Evolutionary conservation across 2,797 vertebrate species (phyloP).

Genomic region (Poecilia picta): DNA sequence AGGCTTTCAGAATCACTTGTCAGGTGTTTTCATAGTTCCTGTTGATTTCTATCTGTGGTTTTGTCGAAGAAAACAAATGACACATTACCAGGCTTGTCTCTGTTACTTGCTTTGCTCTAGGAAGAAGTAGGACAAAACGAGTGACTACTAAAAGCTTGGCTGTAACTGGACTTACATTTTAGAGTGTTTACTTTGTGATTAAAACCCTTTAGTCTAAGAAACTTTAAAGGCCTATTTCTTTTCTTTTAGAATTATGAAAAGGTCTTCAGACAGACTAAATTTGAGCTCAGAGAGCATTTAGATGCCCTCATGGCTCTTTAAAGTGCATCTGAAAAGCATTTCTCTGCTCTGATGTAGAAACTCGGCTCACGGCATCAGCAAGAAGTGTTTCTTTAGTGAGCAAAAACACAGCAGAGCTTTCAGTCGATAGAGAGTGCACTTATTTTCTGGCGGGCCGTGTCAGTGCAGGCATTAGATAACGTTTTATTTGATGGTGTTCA

Average conservation of each 20-base stretch:
- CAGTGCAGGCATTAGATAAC: constrained; percentile 77
- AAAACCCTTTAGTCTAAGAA: background rate
- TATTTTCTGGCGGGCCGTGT: constrained; percentile 63
- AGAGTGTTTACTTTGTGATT: background rate
- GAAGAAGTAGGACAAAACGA: background rate
- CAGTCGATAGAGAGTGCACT: constrained; percentile 59
- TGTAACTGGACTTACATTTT: background rate
- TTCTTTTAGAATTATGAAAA: constrained; percentile 34
- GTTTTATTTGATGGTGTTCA: constrained; percentile 77
- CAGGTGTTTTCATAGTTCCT: background rate
- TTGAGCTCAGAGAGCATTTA: constrained; percentile 21
- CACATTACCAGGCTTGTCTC: background rate
- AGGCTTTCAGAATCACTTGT: background rate
- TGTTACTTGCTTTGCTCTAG: background rate
- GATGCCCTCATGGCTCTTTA: constrained; percentile 40
- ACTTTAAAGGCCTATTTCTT: constrained; percentile 1
- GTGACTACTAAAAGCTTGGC: background rate
- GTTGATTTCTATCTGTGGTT: background rate
- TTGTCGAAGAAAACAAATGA: background rate
- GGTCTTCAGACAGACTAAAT: constrained; percentile 30
- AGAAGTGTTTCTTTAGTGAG: constrained; percentile 46
- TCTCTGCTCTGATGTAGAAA: constrained; percentile 43
- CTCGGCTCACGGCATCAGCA: constrained; percentile 35
- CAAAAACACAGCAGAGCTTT: constrained; percentile 56
- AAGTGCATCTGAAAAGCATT: constrained; percentile 48